Evolutionary conservation across 2,888 invertebrate genomes (phyloP), one percentile per base, ranked within the genome.

Genomic region (Poecilus cupreus): DNA sequence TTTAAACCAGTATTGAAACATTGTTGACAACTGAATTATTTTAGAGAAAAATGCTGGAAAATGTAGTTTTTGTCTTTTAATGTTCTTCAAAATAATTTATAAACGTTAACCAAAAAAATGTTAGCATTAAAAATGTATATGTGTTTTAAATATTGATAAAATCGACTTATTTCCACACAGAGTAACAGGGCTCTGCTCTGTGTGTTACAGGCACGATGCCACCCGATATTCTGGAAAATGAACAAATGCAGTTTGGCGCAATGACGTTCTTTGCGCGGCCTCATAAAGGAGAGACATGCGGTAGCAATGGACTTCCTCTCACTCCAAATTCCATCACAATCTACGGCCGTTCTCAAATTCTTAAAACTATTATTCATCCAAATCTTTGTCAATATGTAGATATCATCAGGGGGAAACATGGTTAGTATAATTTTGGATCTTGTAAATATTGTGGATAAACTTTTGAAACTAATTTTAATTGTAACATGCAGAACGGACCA

Each of bases 311-410:
- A 0, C 90, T 99, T 68, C 99, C 99, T 0, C 90, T 98, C 18
- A 98, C 98, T 0, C 98, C 98, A 1, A 98, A 98, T 89, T 98
- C 98, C 0, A 97, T 98, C 83, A 96, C 96, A 80, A 97, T 99
- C 87, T 91, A 97, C 80, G 98, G 98, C 5, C 92, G 94, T 86
- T 96, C 98, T 24, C 97, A 98, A 88, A 91, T 93, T 82, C 90
- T 98, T 13, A 94, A 96, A 87, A 94, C 93, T 0, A 90, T 97
- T 75, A 91, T 93, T 82, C 97, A 97, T 88, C 93, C 93, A 0
- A 93, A 96, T 89, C 90, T 99, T 74, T 97, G 97, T 86, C 93
- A 94, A 82, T 98, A 98, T 89, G 90, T 99, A 54, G 98, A 98
- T 89, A 93, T 98, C 78, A 94, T 96, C 83, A 91, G 98, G 85